A percentile compares a stretch with the other conserved stretches of the same genome.
These are phyloP conservation scores for Otolemur crassicaudatus DNA, from an alignment of 2,797 vertebrate genomes.

Conservation along the genomic window DNA sequence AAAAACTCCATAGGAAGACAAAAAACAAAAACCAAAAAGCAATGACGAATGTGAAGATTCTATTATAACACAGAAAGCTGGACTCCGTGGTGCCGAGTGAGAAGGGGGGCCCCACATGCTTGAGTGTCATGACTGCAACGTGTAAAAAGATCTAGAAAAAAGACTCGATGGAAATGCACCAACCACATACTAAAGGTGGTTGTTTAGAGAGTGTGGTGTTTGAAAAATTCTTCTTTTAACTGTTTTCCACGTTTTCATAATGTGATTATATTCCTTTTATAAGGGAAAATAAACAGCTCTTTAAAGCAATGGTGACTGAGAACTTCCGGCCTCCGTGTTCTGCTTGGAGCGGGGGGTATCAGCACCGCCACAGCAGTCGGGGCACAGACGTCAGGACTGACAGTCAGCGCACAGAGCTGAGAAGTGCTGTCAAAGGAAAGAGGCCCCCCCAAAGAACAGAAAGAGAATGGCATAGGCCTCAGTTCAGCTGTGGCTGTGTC, in stretches of 20 bases:
- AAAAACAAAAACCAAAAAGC: neutral
- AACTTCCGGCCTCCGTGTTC: no score
- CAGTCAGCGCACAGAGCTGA: neutral
- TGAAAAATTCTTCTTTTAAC: neutral
- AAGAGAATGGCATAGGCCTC: neutral
- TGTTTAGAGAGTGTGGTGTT: no score
- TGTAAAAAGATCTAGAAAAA: no score
- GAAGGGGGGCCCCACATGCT: accelerated
- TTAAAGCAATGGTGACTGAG: accelerated
- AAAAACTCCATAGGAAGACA: neutral
- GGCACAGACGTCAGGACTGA: neutral
- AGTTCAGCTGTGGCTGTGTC: no score
- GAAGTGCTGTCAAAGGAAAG: neutral
- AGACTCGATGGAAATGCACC: accelerated
- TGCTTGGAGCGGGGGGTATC: no score
- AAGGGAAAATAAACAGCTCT: accelerated
- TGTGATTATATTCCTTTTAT: accelerated
- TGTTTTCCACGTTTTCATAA: neutral
- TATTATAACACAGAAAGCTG: accelerated
- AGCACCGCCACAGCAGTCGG: neutral
- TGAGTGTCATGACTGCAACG: accelerated
- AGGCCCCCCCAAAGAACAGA: neutral
- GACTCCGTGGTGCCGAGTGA: accelerated
- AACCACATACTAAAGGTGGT: no score
- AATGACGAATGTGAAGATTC: accelerated